A percentile compares a stretch with the other conserved stretches of the same genome.
These are phyloP conservation scores for Cryptocheilus praepositus DNA, from an alignment of 2,888 invertebrate genomes.

Conservation along the genomic window DNA sequence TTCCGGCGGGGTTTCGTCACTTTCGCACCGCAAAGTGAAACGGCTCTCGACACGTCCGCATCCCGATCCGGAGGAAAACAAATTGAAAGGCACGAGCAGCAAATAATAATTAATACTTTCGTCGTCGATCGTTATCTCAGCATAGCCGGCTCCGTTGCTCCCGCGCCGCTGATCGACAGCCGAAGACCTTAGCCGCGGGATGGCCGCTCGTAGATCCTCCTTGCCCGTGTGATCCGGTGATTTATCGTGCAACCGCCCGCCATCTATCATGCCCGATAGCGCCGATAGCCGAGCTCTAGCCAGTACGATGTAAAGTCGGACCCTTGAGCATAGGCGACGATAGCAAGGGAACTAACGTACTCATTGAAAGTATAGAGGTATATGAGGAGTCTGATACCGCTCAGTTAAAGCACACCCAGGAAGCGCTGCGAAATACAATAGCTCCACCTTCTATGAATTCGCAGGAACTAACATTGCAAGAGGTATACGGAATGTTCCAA, in stretches of 20 bases:
- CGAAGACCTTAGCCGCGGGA: conserved; percentile 30
- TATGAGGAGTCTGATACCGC: no score
- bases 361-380: no score
- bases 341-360: no score
- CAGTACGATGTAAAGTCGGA: conserved; percentile 33
- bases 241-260: conserved; percentile 59
- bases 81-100: conserved; percentile 49
- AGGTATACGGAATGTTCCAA: no score
- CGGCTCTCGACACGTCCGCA: conserved; percentile 29
- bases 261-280: conserved; percentile 60
- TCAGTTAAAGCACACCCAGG: no score
- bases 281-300: conserved; percentile 46
- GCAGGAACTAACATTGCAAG: no score
- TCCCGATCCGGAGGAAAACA: conserved; percentile 33
- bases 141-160: conserved; percentile 22
- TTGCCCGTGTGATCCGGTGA: conserved; percentile 53
- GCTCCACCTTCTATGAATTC: no score
- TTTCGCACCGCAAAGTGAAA: conserved; percentile 48
- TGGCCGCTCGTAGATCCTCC: conserved; percentile 45
- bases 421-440: no score
- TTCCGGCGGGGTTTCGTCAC: conserved; percentile 51
- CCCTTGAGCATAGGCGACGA: conserved; percentile 34
- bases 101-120: conserved; percentile 59
- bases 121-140: conserved; percentile 51
- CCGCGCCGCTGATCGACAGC: conserved; percentile 49